Evolutionary conservation across 2,888 invertebrate genomes (phyloP).

Genomic region (Dryadula phaetusa): DNA sequence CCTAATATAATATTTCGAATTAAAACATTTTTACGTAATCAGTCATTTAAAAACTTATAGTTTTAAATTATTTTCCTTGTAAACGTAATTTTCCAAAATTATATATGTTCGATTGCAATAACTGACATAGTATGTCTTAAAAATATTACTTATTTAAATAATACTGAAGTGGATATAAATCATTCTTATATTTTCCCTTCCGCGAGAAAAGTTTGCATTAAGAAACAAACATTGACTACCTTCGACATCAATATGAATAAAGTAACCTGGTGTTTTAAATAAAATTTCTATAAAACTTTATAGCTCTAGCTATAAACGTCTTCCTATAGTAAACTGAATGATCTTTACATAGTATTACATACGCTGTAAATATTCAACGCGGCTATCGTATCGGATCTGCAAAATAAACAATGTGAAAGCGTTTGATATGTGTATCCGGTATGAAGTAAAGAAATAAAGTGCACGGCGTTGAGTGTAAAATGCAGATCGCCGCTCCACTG

Average conservation of each 20-base stretch:
- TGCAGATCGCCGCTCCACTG: slow-evolving; percentile 72
- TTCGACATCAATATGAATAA: neutral
- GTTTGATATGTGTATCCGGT: slow-evolving; percentile 53
- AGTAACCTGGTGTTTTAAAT: neutral
- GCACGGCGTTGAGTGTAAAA: slow-evolving; percentile 68
- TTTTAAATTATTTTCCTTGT: too few relatives aligned
- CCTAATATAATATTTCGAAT: neutral
- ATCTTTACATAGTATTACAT: slow-evolving; percentile 18
- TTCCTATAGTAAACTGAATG: slow-evolving; percentile 46
- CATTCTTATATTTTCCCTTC: neutral
- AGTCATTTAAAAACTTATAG: too few relatives aligned
- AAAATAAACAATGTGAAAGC: slow-evolving; percentile 66
- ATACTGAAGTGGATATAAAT: too few relatives aligned
- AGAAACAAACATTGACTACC: neutral
- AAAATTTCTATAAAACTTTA: neutral
- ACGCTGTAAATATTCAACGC: slow-evolving; percentile 56
- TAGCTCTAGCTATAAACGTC: slow-evolving; percentile 4
- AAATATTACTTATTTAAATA: too few relatives aligned
- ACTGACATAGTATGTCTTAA: too few relatives aligned
- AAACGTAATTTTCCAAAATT: too few relatives aligned
- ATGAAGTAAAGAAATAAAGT: slow-evolving; percentile 71
- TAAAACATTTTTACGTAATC: too few relatives aligned
- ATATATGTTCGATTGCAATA: too few relatives aligned
- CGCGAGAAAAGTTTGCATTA: neutral
- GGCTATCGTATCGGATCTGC: slow-evolving; percentile 57